These are phyloP conservation scores for Neuroterus valhalla DNA, from an alignment of 1,140 invertebrate genomes.

Conservation along the genomic window DNA sequence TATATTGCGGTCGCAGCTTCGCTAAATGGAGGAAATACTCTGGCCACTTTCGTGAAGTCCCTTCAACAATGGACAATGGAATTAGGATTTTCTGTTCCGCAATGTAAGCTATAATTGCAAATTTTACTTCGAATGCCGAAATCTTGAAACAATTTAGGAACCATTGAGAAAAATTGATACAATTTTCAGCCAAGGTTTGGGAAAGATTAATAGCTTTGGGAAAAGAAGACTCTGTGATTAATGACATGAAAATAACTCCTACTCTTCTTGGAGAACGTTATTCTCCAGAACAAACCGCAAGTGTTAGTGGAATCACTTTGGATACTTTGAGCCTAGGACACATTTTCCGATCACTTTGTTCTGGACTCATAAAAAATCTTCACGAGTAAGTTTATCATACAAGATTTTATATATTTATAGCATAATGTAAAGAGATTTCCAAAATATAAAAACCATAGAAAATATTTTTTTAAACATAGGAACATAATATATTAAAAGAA, in stretches of 20 bases:
- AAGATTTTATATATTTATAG: conserved; percentile 8
- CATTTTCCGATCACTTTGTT: conserved; percentile 84
- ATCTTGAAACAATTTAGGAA: not conserved
- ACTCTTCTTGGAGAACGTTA: conserved; percentile 88
- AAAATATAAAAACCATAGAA: too few species aligned
- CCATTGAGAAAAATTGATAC: not conserved
- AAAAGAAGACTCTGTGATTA: conserved; percentile 75
- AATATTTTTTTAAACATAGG: too few species aligned
- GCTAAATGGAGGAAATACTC: conserved; percentile 91
- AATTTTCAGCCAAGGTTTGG: conserved; percentile 83
- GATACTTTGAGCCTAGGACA: conserved; percentile 84
- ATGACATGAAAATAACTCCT: conserved; percentile 80
- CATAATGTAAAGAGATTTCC: not conserved
- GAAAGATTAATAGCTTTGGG: conserved; percentile 81
- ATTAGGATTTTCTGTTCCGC: conserved; percentile 84
- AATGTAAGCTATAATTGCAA: conserved; percentile 73
- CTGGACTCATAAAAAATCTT: conserved; percentile 87
- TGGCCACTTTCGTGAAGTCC: conserved; percentile 88
- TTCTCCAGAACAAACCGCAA: conserved; percentile 80
- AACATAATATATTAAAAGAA: too few species aligned
- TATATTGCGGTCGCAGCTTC: conserved; percentile 90
- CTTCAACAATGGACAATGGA: conserved; percentile 88
- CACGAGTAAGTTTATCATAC: conserved; percentile 74
- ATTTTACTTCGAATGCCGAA: too few species aligned
- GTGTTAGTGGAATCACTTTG: conserved; percentile 82